phyloP scores from a whole-genome alignment of 2,888 invertebrate species.

The Drosophila nigricruria region DNA sequence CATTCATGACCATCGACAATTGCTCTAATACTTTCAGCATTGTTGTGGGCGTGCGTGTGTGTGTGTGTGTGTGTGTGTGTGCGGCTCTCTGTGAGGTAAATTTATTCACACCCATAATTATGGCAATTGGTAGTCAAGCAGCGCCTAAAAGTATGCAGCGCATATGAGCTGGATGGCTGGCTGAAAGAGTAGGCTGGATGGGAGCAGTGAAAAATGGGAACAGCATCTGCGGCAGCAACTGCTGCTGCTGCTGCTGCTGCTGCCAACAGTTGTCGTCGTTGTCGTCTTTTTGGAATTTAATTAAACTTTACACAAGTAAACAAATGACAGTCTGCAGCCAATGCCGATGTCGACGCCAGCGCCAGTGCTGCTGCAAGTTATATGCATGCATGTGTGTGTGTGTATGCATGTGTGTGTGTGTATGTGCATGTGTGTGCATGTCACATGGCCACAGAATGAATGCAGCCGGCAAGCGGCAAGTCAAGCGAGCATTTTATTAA shows the following conservation, averaged over 20 bases:
- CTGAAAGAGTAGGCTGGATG: not conserved
- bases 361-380: constrained; percentile 22
- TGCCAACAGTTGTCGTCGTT: constrained; percentile 60
- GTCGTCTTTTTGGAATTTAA: constrained; percentile 78
- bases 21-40: constrained; percentile 68
- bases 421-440: constrained; percentile 36
- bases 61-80: constrained; percentile 5
- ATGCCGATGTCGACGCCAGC: constrained; percentile 23
- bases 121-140: constrained; percentile 67
- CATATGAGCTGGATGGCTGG: constrained; percentile 23
- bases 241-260: constrained; percentile 50
- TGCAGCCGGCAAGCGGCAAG: constrained; percentile 59
- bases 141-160: constrained; percentile 53
- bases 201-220: constrained; percentile 45
- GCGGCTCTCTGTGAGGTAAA: constrained; percentile 13
- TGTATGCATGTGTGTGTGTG: constrained; percentile 10
- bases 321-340: constrained; percentile 78
- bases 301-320: constrained; percentile 80
- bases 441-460: constrained; percentile 67
- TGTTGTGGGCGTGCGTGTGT: constrained; percentile 23
- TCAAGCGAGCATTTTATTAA: constrained; percentile 68
- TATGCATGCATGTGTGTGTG: constrained; percentile 22
- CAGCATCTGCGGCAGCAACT: constrained; percentile 37
- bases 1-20: constrained; percentile 71
- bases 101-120: constrained; percentile 66